Percentiles rank a stretch among this genome's conserved stretches.
Conservation (phyloP, 2,797 vertebrate genomes). For the Chanos chanos region DNA sequence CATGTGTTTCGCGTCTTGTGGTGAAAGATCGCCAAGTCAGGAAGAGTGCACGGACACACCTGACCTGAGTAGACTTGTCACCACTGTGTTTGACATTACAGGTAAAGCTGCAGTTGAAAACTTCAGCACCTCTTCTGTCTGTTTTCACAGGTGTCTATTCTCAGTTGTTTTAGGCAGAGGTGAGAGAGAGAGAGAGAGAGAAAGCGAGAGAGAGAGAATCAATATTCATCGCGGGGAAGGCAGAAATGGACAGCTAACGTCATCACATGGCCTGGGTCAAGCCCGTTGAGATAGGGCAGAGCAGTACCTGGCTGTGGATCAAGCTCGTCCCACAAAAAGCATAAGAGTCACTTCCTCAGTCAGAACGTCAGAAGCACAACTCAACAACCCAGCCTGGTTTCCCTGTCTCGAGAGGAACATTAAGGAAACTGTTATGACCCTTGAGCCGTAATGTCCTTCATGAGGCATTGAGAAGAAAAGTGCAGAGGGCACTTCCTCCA, state of each 20-base stretch:
- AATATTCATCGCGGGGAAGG: background rate
- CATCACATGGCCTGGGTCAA: slow-evolving; percentile 42
- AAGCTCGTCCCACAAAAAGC: background rate
- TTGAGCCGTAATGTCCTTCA: slow-evolving; percentile 23
- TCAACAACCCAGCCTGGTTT: background rate
- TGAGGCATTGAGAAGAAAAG: slow-evolving; percentile 3
- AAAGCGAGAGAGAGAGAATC: background rate
- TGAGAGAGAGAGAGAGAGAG: background rate
- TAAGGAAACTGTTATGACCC: slow-evolving; percentile 33
- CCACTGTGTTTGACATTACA: slow-evolving; percentile 9
- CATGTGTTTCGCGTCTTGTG: background rate
- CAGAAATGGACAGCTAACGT: slow-evolving; percentile 27
- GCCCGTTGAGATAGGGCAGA: slow-evolving; percentile 5
- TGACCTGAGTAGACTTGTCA: slow-evolving; percentile 19
- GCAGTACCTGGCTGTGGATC: slow-evolving; percentile 2
- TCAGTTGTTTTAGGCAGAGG: slow-evolving; percentile 14
- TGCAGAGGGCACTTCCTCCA: slow-evolving; percentile 18
- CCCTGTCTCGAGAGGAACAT: slow-evolving; percentile 31
- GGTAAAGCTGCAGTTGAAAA: slow-evolving; percentile 15
- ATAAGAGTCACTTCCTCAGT: slow-evolving; percentile 21
- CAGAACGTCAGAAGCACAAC: slow-evolving; percentile 8
- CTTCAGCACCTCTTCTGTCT: slow-evolving; percentile 38
- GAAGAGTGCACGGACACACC: slow-evolving; percentile 15
- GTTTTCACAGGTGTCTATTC: slow-evolving; percentile 53
- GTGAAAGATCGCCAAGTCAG: slow-evolving; percentile 8